These are phyloP conservation scores for Lasioglossum calceatum DNA, from an alignment of 2,888 invertebrate species.

Conservation along the genomic window DNA sequence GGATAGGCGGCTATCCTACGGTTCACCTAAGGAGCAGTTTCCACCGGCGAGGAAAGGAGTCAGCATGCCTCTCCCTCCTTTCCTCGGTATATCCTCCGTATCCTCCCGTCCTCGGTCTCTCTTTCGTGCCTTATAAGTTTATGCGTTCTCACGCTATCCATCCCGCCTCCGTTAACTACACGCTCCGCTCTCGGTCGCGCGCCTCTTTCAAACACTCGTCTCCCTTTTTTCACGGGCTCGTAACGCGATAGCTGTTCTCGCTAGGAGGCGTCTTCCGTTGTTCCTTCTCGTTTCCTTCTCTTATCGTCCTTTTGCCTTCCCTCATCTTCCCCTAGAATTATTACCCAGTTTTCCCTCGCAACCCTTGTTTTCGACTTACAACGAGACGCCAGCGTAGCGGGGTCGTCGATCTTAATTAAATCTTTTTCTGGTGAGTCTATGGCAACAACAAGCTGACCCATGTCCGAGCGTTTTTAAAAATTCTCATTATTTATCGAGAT, in stretches of 20 bases:
- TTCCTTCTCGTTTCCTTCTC: slow-evolving; percentile 1
- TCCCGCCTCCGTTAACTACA: slow-evolving; percentile 61
- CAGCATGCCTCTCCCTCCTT: slow-evolving; percentile 6
- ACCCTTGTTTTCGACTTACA: not conserved
- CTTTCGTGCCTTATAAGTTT: slow-evolving; percentile 69
- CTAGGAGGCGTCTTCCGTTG: not conserved
- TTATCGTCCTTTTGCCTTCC: not conserved
- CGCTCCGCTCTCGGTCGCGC: slow-evolving; percentile 44
- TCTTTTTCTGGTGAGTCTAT: too few species aligned
- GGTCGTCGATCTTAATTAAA: too few species aligned
- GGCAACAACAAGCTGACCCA: too few species aligned
- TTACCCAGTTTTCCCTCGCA: not conserved
- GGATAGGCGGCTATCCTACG: slow-evolving; percentile 60
- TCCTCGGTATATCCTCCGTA: not conserved
- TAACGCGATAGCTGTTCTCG: slow-evolving; percentile 3
- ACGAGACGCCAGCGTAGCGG: too few species aligned
- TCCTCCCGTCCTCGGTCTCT: slow-evolving; percentile 58
- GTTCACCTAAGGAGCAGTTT: slow-evolving; percentile 57
- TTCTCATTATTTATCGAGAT: too few species aligned
- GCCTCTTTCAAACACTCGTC: slow-evolving; percentile 34
- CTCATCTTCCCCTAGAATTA: not conserved
- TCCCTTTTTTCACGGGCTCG: not conserved
- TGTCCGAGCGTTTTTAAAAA: too few species aligned
- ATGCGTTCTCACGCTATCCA: slow-evolving; percentile 81
- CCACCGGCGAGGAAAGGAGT: slow-evolving; percentile 69